A percentile compares a stretch with the other conserved stretches of the same genome.
Conservation (phyloP, 2,113 vertebrate species). For the Nanorana parkeri region DNA sequence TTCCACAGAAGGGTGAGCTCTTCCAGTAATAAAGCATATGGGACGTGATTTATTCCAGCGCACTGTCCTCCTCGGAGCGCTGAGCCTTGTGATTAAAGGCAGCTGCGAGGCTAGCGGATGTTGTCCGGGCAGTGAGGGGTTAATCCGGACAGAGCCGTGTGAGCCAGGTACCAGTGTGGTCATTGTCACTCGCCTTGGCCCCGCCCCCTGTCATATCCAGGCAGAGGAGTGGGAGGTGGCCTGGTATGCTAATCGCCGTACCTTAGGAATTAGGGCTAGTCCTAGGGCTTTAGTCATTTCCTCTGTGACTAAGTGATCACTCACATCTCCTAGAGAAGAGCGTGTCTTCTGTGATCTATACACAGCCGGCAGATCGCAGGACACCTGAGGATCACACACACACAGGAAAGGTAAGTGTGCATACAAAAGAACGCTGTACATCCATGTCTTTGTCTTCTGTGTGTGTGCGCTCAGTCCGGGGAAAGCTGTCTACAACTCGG, state of each 20-base stretch:
- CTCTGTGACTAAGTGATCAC: slow-evolving; percentile 37
- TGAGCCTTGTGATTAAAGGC: too few species aligned
- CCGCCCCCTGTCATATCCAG: slow-evolving; percentile 1
- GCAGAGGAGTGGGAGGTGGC: slow-evolving; percentile 10
- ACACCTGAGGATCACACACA: not conserved
- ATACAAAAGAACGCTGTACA: not conserved
- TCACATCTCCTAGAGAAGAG: not conserved
- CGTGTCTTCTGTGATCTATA: not conserved
- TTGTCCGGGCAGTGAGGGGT: not conserved
- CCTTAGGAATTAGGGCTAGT: slow-evolving; percentile 52
- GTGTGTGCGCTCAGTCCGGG: not conserved
- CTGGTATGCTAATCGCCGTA: slow-evolving; percentile 41
- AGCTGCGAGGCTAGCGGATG: too few species aligned
- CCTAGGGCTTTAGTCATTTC: slow-evolving; percentile 45
- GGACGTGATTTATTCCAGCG: too few species aligned
- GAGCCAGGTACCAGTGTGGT: slow-evolving; percentile 35
- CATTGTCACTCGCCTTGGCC: not conserved
- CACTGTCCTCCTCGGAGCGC: too few species aligned
- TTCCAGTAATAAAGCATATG: too few species aligned
- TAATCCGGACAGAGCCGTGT: not conserved
- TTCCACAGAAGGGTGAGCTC: too few species aligned
- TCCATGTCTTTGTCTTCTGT: too few species aligned
- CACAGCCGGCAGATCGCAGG: not conserved
- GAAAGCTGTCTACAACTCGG: too few species aligned
- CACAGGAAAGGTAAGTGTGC: slow-evolving; percentile 6